Evolutionary conservation across 2,113 vertebrate species (phyloP).

Genomic region (Halcyon malimbica): DNA sequence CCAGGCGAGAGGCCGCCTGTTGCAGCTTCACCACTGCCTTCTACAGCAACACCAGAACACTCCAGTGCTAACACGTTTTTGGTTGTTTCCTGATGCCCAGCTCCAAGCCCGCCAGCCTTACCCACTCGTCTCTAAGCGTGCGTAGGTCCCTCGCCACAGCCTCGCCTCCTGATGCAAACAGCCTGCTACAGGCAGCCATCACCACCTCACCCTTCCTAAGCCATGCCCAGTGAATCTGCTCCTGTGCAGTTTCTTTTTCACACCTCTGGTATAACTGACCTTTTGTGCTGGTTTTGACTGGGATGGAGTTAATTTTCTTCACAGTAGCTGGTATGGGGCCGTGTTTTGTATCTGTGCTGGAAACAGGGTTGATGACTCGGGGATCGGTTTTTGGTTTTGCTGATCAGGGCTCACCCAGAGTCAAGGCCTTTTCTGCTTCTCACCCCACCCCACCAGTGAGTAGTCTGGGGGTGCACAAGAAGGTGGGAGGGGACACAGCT

Average conservation of each 20-base stretch:
- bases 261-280: neutral
- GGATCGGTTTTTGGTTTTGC: neutral
- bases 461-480: neutral
- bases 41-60: neutral
- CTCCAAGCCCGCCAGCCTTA: rapidly evolving
- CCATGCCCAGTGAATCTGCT: neutral
- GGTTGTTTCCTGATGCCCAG: neutral
- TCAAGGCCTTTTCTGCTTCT: neutral
- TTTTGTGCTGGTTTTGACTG: neutral
- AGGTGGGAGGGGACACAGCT: neutral
- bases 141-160: neutral
- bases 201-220: neutral
- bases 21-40: neutral
- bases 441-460: neutral
- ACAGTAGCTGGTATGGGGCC: neutral
- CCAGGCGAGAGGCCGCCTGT: neutral
- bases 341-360: neutral
- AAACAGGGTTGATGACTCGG: neutral
- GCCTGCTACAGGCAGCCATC: neutral
- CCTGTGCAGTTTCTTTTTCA: neutral
- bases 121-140: rapidly evolving
- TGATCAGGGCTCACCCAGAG: neutral
- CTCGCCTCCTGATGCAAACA: neutral
- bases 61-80: neutral
- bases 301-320: neutral